phyloP scores from a whole-genome alignment of 2,888 invertebrate genomes.

The Lepidocyrtoides sp. region DNA sequence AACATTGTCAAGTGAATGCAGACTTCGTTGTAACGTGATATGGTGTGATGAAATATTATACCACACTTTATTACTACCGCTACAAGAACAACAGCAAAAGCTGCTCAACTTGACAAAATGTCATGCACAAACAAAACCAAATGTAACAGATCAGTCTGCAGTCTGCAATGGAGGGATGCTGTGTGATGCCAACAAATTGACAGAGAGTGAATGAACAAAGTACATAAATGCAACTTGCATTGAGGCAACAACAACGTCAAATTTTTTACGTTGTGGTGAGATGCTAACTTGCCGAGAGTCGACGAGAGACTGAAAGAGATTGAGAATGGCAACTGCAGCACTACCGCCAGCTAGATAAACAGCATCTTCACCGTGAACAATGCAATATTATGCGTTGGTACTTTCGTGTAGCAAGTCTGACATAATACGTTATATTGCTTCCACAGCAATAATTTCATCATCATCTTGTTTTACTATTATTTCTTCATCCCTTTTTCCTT shows the following conservation, averaged over 20 bases:
- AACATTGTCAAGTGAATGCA: constrained; percentile 29
- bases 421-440: not conserved
- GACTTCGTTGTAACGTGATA: constrained; percentile 43
- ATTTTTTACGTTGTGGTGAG: too few relatives aligned
- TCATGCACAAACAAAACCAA: constrained; percentile 1
- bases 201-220: constrained; percentile 35
- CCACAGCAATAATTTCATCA: not conserved
- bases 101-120: constrained; percentile 26
- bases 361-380: constrained; percentile 49
- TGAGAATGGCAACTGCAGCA: constrained; percentile 66
- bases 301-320: constrained; percentile 73
- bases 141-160: too few relatives aligned
- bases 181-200: constrained; percentile 21
- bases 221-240: too few relatives aligned
- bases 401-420: too few relatives aligned
- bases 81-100: not conserved
- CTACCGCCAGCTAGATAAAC: constrained; percentile 37
- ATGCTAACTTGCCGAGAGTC: constrained; percentile 74
- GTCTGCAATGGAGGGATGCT: not conserved
- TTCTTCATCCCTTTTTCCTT: constrained; percentile 44
- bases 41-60: constrained; percentile 22
- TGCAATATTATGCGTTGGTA: not conserved
- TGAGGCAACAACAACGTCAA: too few relatives aligned
- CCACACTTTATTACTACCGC: constrained; percentile 42
- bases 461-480: constrained; percentile 23